Conservation (phyloP, 2,888 invertebrate genomes). For the Synergus gifuensis region DNA sequence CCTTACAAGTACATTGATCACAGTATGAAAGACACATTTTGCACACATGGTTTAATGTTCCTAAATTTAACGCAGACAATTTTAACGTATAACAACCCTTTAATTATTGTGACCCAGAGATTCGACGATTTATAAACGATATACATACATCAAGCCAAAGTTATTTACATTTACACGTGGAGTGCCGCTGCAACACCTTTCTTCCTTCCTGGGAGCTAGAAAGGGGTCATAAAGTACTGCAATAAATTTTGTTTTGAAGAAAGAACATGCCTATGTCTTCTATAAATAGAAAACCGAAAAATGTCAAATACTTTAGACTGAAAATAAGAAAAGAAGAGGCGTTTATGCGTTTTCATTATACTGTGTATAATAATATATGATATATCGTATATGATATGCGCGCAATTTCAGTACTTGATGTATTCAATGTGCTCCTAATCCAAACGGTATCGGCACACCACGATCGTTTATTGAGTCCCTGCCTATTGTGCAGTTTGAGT, state of each 20-base stretch:
- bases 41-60: background rate
- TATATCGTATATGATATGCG: too few species aligned
- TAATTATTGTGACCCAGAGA: constrained; percentile 44
- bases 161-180: constrained; percentile 39
- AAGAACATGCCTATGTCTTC: background rate
- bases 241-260: constrained; percentile 9
- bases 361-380: background rate
- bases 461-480: constrained; percentile 32
- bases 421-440: constrained; percentile 12
- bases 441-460: constrained; percentile 23
- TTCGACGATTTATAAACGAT: constrained; percentile 13
- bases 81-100: constrained; percentile 46
- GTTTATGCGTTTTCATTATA: background rate
- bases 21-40: background rate
- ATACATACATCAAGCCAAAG: constrained; percentile 9
- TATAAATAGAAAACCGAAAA: background rate
- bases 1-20: background rate
- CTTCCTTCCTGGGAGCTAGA: constrained; percentile 19
- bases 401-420: background rate
- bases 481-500: constrained; percentile 29
- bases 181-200: constrained; percentile 22
- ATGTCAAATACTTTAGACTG: background rate
- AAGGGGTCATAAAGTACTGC: background rate
- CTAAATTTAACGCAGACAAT: background rate
- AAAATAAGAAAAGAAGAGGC: background rate